Evolutionary conservation across 1,140 invertebrate species (phyloP).

Genomic region (Octopus bimaculoides): DNA sequence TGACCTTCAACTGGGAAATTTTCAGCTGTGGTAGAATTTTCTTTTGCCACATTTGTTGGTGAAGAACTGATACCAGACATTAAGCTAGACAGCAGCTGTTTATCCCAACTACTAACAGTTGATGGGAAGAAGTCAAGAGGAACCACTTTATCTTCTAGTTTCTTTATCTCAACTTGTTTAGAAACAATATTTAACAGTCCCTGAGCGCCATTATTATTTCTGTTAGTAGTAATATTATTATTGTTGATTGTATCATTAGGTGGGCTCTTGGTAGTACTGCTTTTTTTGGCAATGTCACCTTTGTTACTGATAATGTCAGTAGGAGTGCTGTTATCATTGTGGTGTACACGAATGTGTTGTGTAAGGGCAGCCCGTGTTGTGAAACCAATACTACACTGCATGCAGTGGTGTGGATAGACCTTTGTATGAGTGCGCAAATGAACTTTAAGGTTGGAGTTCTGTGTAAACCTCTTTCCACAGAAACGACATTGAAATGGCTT

Average conservation of each 20-base stretch:
- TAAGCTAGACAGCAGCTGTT: not conserved
- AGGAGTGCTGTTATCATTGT: not conserved
- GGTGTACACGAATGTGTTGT: constrained; percentile 12
- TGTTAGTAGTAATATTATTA: not conserved
- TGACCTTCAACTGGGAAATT: not conserved
- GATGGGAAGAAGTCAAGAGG: not conserved
- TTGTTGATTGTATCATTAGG: not conserved
- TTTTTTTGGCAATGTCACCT: not conserved
- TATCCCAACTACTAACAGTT: not conserved
- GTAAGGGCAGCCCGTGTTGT: not conserved
- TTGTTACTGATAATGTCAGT: not conserved
- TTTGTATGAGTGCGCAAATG: constrained; percentile 25
- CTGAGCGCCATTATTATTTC: too few species aligned
- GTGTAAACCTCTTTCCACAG: constrained; percentile 15
- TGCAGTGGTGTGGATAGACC: constrained; percentile 24
- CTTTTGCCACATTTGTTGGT: not conserved
- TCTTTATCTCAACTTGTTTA: not conserved
- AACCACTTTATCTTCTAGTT: not conserved
- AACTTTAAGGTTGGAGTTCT: constrained; percentile 19
- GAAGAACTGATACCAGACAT: not conserved
- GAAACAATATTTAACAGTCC: not conserved
- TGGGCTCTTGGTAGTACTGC: not conserved
- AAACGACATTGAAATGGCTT: constrained; percentile 15
- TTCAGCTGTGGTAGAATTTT: not conserved
- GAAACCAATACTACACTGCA: constrained; percentile 23